phyloP scores from a whole-genome alignment of 2,797 vertebrate genomes.

The Neosalanx taihuensis region DNA sequence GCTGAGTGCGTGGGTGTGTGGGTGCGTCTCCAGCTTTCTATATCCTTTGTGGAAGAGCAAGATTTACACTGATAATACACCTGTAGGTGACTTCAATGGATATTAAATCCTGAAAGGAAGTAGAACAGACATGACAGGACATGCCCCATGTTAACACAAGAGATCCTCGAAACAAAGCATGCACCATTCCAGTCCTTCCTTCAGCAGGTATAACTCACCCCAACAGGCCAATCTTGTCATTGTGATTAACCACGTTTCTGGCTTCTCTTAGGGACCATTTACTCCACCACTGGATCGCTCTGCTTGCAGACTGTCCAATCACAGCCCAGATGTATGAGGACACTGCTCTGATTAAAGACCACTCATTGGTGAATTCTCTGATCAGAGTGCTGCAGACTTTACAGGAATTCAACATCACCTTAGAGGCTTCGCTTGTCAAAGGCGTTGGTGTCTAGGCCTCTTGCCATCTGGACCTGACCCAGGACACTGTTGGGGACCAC shows the following conservation, averaged over 20 bases:
- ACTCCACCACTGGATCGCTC: constrained; percentile 96
- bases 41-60: constrained; percentile 13
- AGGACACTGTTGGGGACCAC: constrained; percentile 60
- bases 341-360: constrained; percentile 91
- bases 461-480: constrained; percentile 44
- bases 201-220: not conserved
- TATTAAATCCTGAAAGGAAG: not conserved
- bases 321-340: constrained; percentile 99
- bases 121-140: constrained; percentile 6
- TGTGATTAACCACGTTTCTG: constrained; percentile 22
- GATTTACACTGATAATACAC: not conserved
- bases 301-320: constrained; percentile 95
- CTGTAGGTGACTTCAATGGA: constrained; percentile 12
- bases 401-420: constrained; percentile 98
- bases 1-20: not conserved
- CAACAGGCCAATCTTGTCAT: not conserved
- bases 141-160: not conserved
- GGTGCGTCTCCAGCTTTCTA: not conserved
- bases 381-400: constrained; percentile 97
- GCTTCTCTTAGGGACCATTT: constrained; percentile 85
- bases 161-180: not conserved
- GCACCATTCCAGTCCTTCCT: not conserved
- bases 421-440: constrained; percentile 96
- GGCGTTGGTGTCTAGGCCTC: constrained; percentile 82
- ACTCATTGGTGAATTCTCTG: constrained; percentile 93